Evolutionary conservation across 2,797 vertebrate genomes (phyloP).

Genomic region (Muscicapa comitata): DNA sequence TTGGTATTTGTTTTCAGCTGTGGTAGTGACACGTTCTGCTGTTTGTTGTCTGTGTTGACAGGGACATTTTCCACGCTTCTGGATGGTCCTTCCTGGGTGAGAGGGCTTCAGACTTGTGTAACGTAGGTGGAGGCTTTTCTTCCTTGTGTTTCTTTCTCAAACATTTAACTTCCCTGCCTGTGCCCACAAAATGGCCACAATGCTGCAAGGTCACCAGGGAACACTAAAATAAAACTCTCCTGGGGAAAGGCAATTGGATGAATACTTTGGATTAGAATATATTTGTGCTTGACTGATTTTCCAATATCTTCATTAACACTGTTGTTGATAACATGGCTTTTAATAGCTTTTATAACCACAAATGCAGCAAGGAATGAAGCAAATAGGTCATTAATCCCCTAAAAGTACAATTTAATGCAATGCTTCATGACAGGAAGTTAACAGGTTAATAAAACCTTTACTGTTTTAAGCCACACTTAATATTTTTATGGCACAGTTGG

Average conservation of each 20-base stretch:
- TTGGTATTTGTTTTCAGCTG: neutral
- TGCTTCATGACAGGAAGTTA: constrained; percentile 76
- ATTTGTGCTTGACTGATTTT: constrained; percentile 21
- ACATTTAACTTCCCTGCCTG: neutral
- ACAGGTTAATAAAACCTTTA: constrained; percentile 75
- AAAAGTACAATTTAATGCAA: constrained; percentile 74
- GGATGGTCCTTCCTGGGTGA: neutral
- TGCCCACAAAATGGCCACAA: neutral
- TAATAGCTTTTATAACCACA: constrained; percentile 58
- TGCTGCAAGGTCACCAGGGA: neutral
- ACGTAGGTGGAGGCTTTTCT: neutral
- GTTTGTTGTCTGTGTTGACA: neutral
- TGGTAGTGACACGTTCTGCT: neutral
- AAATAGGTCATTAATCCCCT: constrained; percentile 70
- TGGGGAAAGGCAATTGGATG: constrained; percentile 24
- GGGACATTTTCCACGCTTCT: neutral
- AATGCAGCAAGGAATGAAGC: constrained; percentile 55
- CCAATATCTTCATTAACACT: constrained; percentile 46
- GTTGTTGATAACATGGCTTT: constrained; percentile 57
- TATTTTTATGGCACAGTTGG: constrained; percentile 73
- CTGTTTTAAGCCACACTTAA: constrained; percentile 73
- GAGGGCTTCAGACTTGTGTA: neutral
- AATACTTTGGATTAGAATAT: neutral
- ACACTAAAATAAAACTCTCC: neutral
- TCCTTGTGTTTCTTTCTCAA: neutral